phyloP scores from a whole-genome alignment of 2,888 invertebrate species.

The Sarcophaga variegata region DNA sequence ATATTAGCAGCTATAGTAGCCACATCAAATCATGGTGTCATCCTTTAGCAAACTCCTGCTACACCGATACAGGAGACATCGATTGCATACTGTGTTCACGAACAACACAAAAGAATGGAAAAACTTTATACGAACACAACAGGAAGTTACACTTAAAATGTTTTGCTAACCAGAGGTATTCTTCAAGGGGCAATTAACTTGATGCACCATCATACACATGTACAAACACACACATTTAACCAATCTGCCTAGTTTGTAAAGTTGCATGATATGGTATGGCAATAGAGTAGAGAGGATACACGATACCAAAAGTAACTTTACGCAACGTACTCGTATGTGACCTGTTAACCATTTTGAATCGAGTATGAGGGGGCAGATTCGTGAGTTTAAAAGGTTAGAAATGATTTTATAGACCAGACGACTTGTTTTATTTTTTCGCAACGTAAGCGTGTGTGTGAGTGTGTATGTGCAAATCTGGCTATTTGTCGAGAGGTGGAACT shows the following conservation, averaged over 20 bases:
- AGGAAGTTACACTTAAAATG: conserved; percentile 73
- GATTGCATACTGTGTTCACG: conserved; percentile 37
- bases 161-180: conserved; percentile 73
- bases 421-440: conserved; percentile 19
- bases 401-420: conserved; percentile 64
- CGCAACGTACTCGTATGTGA: conserved; percentile 70
- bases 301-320: conserved; percentile 60
- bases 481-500: neutral
- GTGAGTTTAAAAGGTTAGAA: conserved; percentile 64
- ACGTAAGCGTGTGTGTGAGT: neutral
- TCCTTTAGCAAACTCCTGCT: conserved; percentile 1
- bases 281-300: conserved; percentile 49
- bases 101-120: neutral
- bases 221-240: neutral
- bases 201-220: conserved; percentile 53
- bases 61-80: conserved; percentile 43
- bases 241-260: neutral
- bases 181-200: conserved; percentile 80
- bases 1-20: conserved; percentile 10
- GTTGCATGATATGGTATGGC: conserved; percentile 20
- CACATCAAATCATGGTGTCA: conserved; percentile 2
- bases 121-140: conserved; percentile 52
- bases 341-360: conserved; percentile 68
- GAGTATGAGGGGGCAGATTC: conserved; percentile 45
- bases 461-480: conserved; percentile 41